These are phyloP conservation scores for Prinia subflava DNA, from an alignment of 2,113 vertebrate genomes.

Conservation along the genomic window DNA sequence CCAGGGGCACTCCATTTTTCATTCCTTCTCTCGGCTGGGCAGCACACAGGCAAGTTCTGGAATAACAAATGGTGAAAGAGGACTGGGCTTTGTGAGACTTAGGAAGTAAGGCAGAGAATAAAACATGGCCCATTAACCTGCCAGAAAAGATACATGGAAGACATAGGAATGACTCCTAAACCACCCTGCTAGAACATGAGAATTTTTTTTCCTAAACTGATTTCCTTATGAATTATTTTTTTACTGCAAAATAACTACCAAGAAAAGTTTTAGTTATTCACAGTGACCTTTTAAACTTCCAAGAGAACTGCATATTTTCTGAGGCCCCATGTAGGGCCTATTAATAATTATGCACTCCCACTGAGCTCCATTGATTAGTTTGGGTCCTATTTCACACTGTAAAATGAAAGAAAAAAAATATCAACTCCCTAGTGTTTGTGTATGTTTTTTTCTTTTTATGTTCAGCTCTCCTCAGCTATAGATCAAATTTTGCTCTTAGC, in stretches of 20 bases:
- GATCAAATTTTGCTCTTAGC: constrained; percentile 34
- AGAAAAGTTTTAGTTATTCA: constrained; percentile 75
- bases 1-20: neutral
- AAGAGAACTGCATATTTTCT: constrained; percentile 70
- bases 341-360: constrained; percentile 77
- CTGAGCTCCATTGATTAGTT: constrained; percentile 70
- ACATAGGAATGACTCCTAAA: neutral
- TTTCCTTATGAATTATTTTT: constrained; percentile 65
- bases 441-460: constrained; percentile 29
- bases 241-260: constrained; percentile 66
- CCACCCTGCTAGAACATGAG: constrained; percentile 39
- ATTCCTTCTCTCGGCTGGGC: neutral
- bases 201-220: constrained; percentile 29
- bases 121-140: constrained; percentile 48
- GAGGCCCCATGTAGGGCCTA: constrained; percentile 71
- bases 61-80: constrained; percentile 12
- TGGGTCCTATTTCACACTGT: constrained; percentile 67
- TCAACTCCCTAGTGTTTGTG: constrained; percentile 52
- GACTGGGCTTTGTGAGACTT: constrained; percentile 23
- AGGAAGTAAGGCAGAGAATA: constrained; percentile 43
- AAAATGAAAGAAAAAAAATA: constrained; percentile 46
- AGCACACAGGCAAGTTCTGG: neutral
- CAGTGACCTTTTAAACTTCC: constrained; percentile 76
- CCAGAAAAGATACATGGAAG: constrained; percentile 55
- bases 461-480: neutral